Conservation (phyloP, 2,797 vertebrate genomes). For the Enteromius fasciolatus region DNA sequence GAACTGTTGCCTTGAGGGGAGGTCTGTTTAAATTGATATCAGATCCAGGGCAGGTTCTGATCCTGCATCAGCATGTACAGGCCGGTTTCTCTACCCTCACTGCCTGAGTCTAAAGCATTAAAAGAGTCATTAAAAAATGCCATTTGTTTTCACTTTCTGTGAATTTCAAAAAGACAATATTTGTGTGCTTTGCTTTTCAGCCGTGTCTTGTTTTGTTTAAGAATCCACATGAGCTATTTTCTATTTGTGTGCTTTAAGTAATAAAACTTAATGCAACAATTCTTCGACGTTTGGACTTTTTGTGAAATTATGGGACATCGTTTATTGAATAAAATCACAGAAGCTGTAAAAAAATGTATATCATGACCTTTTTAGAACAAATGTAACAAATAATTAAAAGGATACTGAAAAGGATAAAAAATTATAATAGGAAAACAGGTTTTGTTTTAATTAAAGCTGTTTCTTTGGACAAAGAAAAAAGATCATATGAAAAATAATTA, state of each 20-base stretch:
- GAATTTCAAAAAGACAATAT: conserved; percentile 4
- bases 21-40: neutral
- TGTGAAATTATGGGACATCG: neutral
- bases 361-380: neutral
- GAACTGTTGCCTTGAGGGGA: neutral
- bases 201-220: conserved; percentile 6
- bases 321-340: neutral
- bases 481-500: neutral
- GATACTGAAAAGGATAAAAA: neutral
- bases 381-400: neutral
- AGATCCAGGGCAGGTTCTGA: neutral
- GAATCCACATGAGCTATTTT: conserved; percentile 12
- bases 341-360: neutral
- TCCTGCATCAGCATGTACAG: neutral
- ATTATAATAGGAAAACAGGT: neutral
- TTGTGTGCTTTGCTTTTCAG: neutral
- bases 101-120: neutral
- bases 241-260: conserved; percentile 42
- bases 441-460: neutral
- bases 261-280: conserved; percentile 26
- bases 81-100: conserved; percentile 5
- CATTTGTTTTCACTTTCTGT: conserved; percentile 9
- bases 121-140: neutral
- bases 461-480: neutral
- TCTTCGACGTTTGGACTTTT: neutral